Percentiles rank a stretch among this genome's conserved stretches.
Evolutionary conservation across 2,888 invertebrate genomes (phyloP).

Genomic region (Macaria liturata): DNA sequence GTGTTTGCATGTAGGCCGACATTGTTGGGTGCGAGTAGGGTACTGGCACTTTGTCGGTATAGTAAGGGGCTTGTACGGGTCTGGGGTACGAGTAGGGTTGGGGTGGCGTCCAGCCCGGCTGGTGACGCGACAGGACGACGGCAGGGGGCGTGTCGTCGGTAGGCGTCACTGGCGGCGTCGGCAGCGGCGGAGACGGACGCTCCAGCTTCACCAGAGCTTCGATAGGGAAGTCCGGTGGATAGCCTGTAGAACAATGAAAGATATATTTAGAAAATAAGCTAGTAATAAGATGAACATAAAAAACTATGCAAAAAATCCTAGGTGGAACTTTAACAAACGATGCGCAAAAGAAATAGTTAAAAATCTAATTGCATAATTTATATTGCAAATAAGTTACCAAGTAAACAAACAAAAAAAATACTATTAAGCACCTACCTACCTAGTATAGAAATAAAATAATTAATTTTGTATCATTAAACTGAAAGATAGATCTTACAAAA

Average conservation of each 20-base stretch:
- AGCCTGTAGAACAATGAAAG: slow-evolving; percentile 65
- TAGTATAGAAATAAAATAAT: no score
- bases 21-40: slow-evolving; percentile 68
- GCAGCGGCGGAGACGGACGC: slow-evolving; percentile 84
- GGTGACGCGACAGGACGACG: slow-evolving; percentile 70
- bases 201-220: slow-evolving; percentile 84
- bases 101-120: slow-evolving; percentile 64
- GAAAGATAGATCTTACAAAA: no score
- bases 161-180: slow-evolving; percentile 90
- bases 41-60: slow-evolving; percentile 64
- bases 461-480: no score
- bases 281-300: no score
- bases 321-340: no score
- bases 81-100: slow-evolving; percentile 67
- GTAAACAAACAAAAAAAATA: no score
- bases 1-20: slow-evolving; percentile 75
- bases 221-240: slow-evolving; percentile 83
- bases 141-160: slow-evolving; percentile 84
- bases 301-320: no score
- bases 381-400: no score
- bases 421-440: no score
- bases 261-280: slow-evolving; percentile 2
- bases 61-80: slow-evolving; percentile 70
- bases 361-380: no score
- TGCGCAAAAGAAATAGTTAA: no score